Conservation (phyloP, 2,797 vertebrate species). For the Buceros bicornis region DNA sequence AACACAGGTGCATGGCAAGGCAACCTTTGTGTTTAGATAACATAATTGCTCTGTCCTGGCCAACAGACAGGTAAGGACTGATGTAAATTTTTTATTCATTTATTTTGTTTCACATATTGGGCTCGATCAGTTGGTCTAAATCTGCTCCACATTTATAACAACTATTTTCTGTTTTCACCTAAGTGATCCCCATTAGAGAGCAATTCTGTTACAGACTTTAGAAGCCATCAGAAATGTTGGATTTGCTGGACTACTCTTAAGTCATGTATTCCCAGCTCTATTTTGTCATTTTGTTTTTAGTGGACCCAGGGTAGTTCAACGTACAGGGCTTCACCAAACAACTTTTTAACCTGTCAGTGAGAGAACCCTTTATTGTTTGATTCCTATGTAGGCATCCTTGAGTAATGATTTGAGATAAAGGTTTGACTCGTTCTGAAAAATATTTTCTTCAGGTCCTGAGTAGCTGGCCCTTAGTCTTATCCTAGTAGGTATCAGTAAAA, state of each 20-base stretch:
- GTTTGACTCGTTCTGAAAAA: neutral
- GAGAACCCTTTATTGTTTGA: neutral
- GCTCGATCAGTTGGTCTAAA: neutral
- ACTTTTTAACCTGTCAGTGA: neutral
- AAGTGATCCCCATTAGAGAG: neutral
- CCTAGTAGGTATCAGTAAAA: neutral
- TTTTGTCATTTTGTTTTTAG: neutral
- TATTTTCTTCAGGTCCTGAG: neutral
- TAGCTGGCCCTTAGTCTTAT: neutral
- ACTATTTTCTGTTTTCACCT: neutral
- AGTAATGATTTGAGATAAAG: neutral
- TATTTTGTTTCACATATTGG: neutral
- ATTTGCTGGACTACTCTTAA: neutral
- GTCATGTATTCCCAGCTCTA: neutral
- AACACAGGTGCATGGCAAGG: neutral
- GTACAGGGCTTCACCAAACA: neutral
- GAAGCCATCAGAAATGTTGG: neutral
- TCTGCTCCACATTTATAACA: neutral
- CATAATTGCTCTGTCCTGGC: neutral
- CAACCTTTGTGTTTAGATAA: neutral
- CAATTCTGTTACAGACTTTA: fast-evolving
- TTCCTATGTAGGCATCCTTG: neutral
- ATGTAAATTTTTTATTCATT: neutral
- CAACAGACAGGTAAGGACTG: neutral
- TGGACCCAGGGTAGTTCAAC: neutral